Evolutionary conservation across 2,113 vertebrate genomes (phyloP).

Genomic region (Propithecus coquereli): DNA sequence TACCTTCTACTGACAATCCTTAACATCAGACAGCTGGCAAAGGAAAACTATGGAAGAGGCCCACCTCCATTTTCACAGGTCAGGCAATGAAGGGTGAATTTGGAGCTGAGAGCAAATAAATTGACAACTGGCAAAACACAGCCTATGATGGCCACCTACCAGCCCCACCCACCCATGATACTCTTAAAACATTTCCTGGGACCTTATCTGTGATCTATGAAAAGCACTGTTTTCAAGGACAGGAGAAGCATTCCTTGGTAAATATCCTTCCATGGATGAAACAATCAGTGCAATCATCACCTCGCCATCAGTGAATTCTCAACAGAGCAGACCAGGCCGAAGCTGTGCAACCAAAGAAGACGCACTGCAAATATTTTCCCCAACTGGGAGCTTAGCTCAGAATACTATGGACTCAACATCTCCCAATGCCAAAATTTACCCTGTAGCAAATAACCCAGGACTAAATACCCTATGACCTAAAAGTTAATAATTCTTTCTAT

Average conservation of each 20-base stretch:
- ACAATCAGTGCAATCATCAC: neutral
- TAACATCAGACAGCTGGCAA: neutral
- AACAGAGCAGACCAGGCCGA: neutral
- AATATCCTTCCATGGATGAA: neutral
- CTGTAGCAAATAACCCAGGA: too few species aligned
- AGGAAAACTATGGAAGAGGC: neutral
- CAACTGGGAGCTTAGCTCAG: neutral
- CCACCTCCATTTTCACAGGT: neutral
- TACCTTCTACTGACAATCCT: neutral
- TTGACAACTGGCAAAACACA: neutral
- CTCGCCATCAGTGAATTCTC: neutral
- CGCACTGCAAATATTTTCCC: neutral
- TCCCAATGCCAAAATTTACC: neutral
- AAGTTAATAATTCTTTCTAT: neutral
- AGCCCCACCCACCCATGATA: neutral
- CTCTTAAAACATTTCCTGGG: neutral
- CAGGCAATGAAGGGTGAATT: neutral
- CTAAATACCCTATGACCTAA: neutral
- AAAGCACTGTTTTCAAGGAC: neutral
- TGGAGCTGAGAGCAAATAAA: neutral
- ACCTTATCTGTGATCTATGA: neutral
- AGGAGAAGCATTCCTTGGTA: neutral
- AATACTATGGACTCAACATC: neutral
- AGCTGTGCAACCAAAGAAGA: neutral
- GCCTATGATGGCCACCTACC: accelerated